A percentile compares a stretch with the other conserved stretches of the same genome.
Evolutionary conservation across 1,140 invertebrate genomes (phyloP).

Genomic region (Philopotamus ludificatus): DNA sequence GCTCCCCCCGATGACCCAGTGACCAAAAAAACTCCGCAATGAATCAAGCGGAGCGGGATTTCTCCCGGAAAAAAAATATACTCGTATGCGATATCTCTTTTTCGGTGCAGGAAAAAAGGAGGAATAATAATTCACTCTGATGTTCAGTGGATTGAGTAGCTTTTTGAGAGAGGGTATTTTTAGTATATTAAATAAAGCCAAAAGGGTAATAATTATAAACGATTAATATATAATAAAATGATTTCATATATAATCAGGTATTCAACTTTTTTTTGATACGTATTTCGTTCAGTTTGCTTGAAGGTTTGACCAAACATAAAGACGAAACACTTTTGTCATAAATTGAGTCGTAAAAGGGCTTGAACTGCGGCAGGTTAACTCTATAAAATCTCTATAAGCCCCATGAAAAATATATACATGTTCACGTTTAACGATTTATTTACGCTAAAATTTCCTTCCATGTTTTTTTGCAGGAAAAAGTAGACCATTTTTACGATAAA

Average conservation of each 20-base stretch:
- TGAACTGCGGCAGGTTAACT: constrained; percentile 31
- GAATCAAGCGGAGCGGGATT: constrained; percentile 15
- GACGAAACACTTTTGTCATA: constrained; percentile 33
- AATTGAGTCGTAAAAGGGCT: constrained; percentile 33
- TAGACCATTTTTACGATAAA: too few relatives aligned
- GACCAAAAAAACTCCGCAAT: constrained; percentile 10
- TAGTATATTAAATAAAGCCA: too few relatives aligned
- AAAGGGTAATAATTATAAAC: too few relatives aligned
- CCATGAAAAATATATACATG: constrained; percentile 5
- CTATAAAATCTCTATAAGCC: constrained; percentile 31
- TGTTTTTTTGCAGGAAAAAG: too few relatives aligned
- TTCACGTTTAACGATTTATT: too few relatives aligned
- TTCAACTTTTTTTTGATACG: too few relatives aligned
- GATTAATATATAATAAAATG: too few relatives aligned
- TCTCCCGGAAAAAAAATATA: not conserved
- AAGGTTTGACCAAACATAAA: constrained; percentile 24
- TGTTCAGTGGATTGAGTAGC: constrained; percentile 5
- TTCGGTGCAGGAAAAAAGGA: not conserved
- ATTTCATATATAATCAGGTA: too few relatives aligned
- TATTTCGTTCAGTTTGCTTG: too few relatives aligned
- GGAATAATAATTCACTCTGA: not conserved
- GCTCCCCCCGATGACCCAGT: not conserved
- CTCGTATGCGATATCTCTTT: constrained; percentile 7
- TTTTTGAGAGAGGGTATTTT: too few relatives aligned
- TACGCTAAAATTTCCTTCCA: too few relatives aligned